Conservation (phyloP, 2,113 vertebrate genomes). For the Mustelus asterias region DNA sequence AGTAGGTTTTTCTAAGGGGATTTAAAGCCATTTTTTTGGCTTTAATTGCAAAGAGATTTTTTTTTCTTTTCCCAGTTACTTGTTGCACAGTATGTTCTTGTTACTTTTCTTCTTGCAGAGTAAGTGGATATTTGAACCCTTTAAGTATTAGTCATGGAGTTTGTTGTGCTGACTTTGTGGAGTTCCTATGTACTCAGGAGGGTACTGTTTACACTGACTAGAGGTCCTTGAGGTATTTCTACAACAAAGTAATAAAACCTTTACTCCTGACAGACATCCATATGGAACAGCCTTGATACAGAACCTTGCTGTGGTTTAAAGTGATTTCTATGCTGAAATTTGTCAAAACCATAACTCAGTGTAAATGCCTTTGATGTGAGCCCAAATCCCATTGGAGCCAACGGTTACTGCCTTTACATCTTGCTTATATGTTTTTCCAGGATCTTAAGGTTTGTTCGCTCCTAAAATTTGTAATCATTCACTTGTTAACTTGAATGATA, state of each 20-base stretch:
- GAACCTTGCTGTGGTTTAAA: neutral
- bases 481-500: conserved; percentile 35
- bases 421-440: conserved; percentile 24
- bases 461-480: conserved; percentile 23
- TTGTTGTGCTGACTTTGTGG: neutral
- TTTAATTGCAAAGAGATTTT: neutral
- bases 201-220: neutral
- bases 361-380: conserved; percentile 32
- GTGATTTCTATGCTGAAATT: conserved; percentile 11
- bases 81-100: neutral
- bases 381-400: conserved; percentile 17
- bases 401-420: neutral
- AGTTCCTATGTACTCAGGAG: neutral
- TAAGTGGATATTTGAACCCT: conserved; percentile 9
- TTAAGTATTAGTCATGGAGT: neutral
- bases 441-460: conserved; percentile 11
- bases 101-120: neutral
- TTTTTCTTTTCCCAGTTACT: neutral
- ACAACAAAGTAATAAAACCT: neutral
- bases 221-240: neutral
- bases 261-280: conserved; percentile 13
- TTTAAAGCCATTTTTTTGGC: neutral
- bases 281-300: neutral
- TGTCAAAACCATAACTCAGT: conserved; percentile 30
- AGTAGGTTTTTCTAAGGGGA: neutral